Conservation (phyloP, 2,113 vertebrate genomes). For the Donacobius atricapilla region DNA sequence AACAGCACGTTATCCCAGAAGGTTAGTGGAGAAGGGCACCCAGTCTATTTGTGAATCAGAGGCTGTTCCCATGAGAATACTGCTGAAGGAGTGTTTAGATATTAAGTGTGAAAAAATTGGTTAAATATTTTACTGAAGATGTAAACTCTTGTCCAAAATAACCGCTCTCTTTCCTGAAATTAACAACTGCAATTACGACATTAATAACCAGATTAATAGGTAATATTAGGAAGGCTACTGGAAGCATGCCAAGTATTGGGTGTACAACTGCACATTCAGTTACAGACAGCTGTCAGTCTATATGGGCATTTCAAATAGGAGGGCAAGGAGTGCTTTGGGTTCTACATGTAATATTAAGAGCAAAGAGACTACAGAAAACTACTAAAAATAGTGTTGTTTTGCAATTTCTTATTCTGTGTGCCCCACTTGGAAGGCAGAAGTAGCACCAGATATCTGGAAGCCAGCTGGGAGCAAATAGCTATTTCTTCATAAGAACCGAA, state of each 20-base stretch:
- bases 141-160: not conserved
- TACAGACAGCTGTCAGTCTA: not conserved
- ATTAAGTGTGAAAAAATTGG: not conserved
- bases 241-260: not conserved
- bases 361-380: not conserved
- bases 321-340: not conserved
- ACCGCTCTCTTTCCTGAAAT: not conserved
- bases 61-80: not conserved
- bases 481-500: not conserved
- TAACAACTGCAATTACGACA: not conserved
- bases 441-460: not conserved
- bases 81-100: not conserved
- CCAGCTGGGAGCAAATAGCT: not conserved
- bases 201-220: not conserved
- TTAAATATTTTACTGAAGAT: not conserved
- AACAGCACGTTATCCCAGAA: not conserved
- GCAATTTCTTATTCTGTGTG: not conserved
- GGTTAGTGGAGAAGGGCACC: not conserved
- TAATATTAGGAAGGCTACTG: not conserved
- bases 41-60: not conserved
- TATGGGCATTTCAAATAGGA: not conserved
- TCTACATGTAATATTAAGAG: not conserved
- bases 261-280: not conserved
- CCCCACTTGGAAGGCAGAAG: not conserved
- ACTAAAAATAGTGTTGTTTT: not conserved